Evolutionary conservation across 2,113 vertebrate species (phyloP), one percentile per base, ranked within the genome.

Genomic region (Anser brachyrhynchus): DNA sequence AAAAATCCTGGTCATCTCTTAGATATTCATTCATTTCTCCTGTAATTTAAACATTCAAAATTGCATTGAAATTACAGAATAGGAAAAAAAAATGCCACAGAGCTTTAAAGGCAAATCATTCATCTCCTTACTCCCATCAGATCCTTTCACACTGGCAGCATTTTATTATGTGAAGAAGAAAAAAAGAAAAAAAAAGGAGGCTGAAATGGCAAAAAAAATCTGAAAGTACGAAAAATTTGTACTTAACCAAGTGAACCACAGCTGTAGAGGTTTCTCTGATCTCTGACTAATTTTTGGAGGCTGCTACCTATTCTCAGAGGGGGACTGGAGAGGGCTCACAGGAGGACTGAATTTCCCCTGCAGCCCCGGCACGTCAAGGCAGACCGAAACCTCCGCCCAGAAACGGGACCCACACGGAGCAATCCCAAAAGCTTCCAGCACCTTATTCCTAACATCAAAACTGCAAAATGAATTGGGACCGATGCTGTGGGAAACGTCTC

Each of bases 11-110:
- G 21, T 37, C 22, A 64, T 12, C 2, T 46, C 39, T 37, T 71
- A 84, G 14, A 20, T 33, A 74, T 9, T 57, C 0, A 19, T 39
- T 64, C 0, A 71, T 87, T 83, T 70, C 29, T 51, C 29, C 64
- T 75, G 69, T 58, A 80, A 87, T 75, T 51, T 92, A 75, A 94
- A 57, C 35, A 75, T 57, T 78, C 21, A 52, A 87, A 91, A 92
- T 28, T 72, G 35, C 80, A 80, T 19, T 67, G 61, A 86, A 93
- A 89, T 92, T 74, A 55, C 28, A 93, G 55, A 81, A 81, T 67
- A 6, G 1, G 23, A 84, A 79, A 84, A 92, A 77, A 79, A 84
- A 92, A 77, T 31, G 5, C 6, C 69, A 83, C 31, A 78, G 52
- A 92, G 28, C 35, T 92, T 92, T 79, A 55, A 90, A 84, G 43